A percentile compares a stretch with the other conserved stretches of the same genome.
phyloP scores from a whole-genome alignment of 2,113 vertebrate species.

The Mus musculus region GRCm39 chr17:89211501-89212000 shows the following conservation, averaged over 20 bases:
- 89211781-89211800: slow-evolving; percentile 21
- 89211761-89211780: not conserved
- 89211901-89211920: not conserved
- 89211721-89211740: not conserved
- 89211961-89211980: not conserved
- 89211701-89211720: not conserved
- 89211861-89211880: not conserved
- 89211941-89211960: slow-evolving; percentile 13
- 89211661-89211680: not conserved
- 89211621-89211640: not conserved
- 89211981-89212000: not conserved
- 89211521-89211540: slow-evolving; percentile 9
- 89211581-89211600: not conserved
- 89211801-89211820: not conserved
- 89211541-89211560: slow-evolving; percentile 56
- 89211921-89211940: slow-evolving; percentile 18
- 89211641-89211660: not conserved
- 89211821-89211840: not conserved
- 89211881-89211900: not conserved
- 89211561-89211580: slow-evolving; percentile 49
- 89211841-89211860: not conserved
- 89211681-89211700: not conserved
- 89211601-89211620: slow-evolving; percentile 4
- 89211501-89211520: slow-evolving; percentile 14
- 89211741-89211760: not conserved